Conservation (phyloP, 1,140 invertebrate species). For the Calephelis virginiensis region DNA sequence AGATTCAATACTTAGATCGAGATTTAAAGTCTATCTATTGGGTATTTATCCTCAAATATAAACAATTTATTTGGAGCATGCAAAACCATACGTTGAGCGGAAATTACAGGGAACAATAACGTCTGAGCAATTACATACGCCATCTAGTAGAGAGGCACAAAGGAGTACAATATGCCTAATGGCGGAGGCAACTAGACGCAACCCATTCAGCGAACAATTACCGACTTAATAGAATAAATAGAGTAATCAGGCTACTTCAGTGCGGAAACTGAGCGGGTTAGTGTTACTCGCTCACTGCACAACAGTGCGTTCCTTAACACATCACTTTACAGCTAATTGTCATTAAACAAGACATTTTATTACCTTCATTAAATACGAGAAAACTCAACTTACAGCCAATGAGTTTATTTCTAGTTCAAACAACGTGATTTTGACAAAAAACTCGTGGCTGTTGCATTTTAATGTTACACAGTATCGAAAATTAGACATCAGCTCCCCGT, state of each 20-base stretch:
- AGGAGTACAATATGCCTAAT: conserved; percentile 64
- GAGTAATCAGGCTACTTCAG: conserved; percentile 73
- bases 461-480: too few species aligned
- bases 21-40: too few species aligned
- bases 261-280: conserved; percentile 43
- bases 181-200: conserved; percentile 52
- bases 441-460: too few species aligned
- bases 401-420: too few species aligned
- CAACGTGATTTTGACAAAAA: too few species aligned
- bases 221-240: conserved; percentile 74
- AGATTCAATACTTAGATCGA: too few species aligned
- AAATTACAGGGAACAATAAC: conserved; percentile 17
- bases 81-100: neutral
- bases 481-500: too few species aligned
- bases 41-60: neutral
- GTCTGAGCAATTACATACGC: conserved; percentile 34
- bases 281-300: conserved; percentile 20
- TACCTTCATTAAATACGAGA: too few species aligned
- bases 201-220: conserved; percentile 70
- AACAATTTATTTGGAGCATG: neutral
- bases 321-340: too few species aligned
- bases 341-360: too few species aligned
- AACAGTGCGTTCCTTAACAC: conserved; percentile 24
- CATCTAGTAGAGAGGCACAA: conserved; percentile 35
- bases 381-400: too few species aligned